Conservation (phyloP, 2,113 vertebrate species). For the Lathamus discolor region DNA sequence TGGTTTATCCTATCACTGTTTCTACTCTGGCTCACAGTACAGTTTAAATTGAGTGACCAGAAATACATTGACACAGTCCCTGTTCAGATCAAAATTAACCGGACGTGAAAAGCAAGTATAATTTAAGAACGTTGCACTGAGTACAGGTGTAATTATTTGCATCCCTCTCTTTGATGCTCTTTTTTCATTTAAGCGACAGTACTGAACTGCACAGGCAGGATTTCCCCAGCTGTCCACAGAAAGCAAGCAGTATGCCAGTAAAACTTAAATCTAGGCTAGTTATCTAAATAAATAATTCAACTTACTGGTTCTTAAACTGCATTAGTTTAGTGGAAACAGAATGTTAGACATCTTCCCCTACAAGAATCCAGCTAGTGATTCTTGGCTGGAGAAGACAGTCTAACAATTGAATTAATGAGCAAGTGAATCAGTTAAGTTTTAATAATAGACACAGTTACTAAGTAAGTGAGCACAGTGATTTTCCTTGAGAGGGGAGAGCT, state of each 20-base stretch:
- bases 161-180: not conserved
- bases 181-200: not conserved
- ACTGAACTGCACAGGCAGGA: not conserved
- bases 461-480: not conserved
- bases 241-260: not conserved
- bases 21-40: not conserved
- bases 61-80: not conserved
- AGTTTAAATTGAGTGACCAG: not conserved
- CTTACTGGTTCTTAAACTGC: not conserved
- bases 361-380: not conserved
- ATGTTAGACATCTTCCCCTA: not conserved
- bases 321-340: not conserved
- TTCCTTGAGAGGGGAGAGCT: not conserved
- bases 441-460: not conserved
- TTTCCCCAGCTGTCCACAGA: not conserved
- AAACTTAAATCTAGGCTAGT: not conserved
- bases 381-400: not conserved
- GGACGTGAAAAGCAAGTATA: not conserved
- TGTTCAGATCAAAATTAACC: not conserved
- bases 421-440: not conserved
- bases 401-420: not conserved
- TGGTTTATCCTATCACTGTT: not conserved
- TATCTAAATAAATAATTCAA: not conserved
- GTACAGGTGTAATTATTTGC: not conserved
- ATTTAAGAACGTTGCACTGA: not conserved